Conservation (phyloP, 1,140 invertebrate species). For the Olivierus martensii region DNA sequence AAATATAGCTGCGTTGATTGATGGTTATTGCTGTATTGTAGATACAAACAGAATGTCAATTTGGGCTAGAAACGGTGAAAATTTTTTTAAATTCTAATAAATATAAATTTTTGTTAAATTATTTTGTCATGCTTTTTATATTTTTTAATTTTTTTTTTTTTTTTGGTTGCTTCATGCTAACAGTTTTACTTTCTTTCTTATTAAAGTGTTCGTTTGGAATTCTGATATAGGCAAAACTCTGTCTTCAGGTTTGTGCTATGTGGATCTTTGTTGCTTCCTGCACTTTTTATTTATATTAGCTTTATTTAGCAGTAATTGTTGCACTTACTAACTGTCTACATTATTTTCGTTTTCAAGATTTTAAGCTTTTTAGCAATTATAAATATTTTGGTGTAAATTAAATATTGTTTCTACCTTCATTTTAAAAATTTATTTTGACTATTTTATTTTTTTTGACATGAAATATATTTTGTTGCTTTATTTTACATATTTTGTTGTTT, state of each 20-base stretch:
- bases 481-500: neutral
- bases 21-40: slow-evolving; percentile 84
- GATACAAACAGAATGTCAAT: slow-evolving; percentile 60
- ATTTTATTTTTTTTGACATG: too few relatives aligned
- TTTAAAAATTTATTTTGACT: too few relatives aligned
- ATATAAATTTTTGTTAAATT: neutral
- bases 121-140: neutral
- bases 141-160: neutral
- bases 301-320: neutral
- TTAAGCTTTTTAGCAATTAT: too few relatives aligned
- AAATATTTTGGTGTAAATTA: too few relatives aligned
- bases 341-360: too few relatives aligned
- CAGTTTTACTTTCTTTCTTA: neutral
- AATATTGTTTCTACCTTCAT: too few relatives aligned
- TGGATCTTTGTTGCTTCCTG: too few relatives aligned
- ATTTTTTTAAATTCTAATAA: neutral
- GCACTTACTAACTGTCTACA: neutral
- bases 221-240: too few relatives aligned
- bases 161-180: neutral
- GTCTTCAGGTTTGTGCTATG: too few relatives aligned
- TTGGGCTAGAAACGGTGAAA: slow-evolving; percentile 66
- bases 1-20: slow-evolving; percentile 88
- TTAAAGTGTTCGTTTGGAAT: neutral
- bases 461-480: too few relatives aligned
- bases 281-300: too few relatives aligned